These are phyloP conservation scores for Perizoma flavofasciatum DNA, from an alignment of 2,888 invertebrate genomes.

Conservation along the genomic window DNA sequence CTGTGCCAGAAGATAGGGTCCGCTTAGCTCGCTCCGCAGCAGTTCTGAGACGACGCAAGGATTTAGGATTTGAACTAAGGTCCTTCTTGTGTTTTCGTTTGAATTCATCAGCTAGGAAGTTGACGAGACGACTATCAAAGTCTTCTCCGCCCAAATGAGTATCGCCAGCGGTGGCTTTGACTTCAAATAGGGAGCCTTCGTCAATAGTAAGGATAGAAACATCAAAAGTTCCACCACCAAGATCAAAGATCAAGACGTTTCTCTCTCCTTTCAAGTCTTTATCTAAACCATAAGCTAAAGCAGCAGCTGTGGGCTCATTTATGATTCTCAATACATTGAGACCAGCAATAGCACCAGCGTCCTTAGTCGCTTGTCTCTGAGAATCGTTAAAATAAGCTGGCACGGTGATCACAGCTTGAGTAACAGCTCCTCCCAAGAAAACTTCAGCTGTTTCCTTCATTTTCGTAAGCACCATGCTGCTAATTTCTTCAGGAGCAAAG, in stretches of 20 bases:
- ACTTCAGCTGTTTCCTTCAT: slow-evolving; percentile 87
- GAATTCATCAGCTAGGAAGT: slow-evolving; percentile 87
- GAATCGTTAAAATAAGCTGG: slow-evolving; percentile 91
- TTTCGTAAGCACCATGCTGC: slow-evolving; percentile 85
- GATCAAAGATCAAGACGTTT: slow-evolving; percentile 86
- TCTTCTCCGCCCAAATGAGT: slow-evolving; percentile 94
- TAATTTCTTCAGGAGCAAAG: slow-evolving; percentile 88
- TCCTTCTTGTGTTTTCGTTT: slow-evolving; percentile 89
- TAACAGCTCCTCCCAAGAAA: slow-evolving; percentile 86
- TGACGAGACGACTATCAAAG: slow-evolving; percentile 85
- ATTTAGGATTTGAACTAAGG: slow-evolving; percentile 85
- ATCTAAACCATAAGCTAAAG: slow-evolving; percentile 88
- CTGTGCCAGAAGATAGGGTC: slow-evolving; percentile 89
- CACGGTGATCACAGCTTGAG: slow-evolving; percentile 90
- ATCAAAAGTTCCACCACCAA: slow-evolving; percentile 89
- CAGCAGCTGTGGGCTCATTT: slow-evolving; percentile 92
- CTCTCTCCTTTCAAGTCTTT: slow-evolving; percentile 86
- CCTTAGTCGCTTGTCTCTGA: slow-evolving; percentile 91
- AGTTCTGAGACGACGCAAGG: slow-evolving; percentile 87
- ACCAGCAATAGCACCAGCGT: slow-evolving; percentile 90
- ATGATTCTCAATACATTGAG: slow-evolving; percentile 92
- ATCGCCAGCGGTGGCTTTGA: slow-evolving; percentile 92
- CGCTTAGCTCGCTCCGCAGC: slow-evolving; percentile 91
- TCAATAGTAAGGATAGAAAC: slow-evolving; percentile 93
- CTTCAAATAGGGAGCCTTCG: slow-evolving; percentile 90